Percentiles rank a stretch among this genome's conserved stretches.
These are phyloP conservation scores for Cinara cedri DNA, from an alignment of 2,888 invertebrate species.

Conservation along the genomic window DNA sequence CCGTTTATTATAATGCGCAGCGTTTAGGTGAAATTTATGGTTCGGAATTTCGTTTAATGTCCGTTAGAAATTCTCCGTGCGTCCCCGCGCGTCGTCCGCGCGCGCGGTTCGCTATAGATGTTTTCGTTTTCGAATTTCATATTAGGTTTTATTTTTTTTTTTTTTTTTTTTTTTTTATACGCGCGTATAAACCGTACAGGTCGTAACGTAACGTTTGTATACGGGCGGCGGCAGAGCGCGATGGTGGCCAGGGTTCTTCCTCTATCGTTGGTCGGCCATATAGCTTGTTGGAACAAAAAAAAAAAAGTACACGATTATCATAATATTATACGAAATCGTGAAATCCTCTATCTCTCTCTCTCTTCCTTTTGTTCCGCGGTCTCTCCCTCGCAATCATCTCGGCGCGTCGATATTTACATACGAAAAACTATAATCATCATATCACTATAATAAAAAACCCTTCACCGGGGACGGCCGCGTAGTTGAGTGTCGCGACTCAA, in stretches of 20 bases:
- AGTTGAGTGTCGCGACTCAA: too few species aligned
- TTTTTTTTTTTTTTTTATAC: not conserved
- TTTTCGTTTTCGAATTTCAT: too few species aligned
- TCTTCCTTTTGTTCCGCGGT: too few species aligned
- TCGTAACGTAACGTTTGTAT: not conserved
- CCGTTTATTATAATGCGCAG: not conserved
- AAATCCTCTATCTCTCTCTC: too few species aligned
- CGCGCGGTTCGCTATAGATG: not conserved
- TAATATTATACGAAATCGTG: too few species aligned
- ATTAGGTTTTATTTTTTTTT: not conserved
- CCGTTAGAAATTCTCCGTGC: conserved; percentile 14
- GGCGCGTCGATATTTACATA: too few species aligned
- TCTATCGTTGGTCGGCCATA: not conserved
- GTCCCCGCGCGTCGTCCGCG: not conserved
- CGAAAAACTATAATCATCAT: too few species aligned
- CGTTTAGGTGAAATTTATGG: not conserved
- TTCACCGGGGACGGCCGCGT: too few species aligned
- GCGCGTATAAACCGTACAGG: not conserved
- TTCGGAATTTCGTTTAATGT: conserved; percentile 18
- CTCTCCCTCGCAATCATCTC: too few species aligned
- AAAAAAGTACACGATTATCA: too few species aligned
- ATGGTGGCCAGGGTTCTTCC: conserved; percentile 12
- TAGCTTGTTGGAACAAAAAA: too few species aligned
- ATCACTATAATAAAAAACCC: too few species aligned
- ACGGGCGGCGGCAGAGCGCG: not conserved